Conservation (phyloP, 2,113 vertebrate species). For the Crotalus horridus region DNA sequence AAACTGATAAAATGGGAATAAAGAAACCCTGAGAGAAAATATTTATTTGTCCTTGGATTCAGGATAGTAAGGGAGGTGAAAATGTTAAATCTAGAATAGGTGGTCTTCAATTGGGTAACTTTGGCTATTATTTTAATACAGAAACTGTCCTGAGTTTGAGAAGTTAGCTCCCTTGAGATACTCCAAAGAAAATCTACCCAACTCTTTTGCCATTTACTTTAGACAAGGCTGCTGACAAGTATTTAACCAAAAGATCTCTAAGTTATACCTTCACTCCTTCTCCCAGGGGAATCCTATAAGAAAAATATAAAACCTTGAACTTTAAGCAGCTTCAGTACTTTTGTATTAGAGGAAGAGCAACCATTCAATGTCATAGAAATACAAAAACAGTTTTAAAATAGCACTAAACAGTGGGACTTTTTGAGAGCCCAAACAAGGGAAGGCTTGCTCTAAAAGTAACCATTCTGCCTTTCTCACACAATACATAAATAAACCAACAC, state of each 20-base stretch:
- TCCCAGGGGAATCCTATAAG: not conserved
- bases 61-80: not conserved
- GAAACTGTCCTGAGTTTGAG: not conserved
- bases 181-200: not conserved
- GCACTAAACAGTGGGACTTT: not conserved
- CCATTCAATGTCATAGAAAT: not conserved
- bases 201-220: not conserved
- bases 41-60: not conserved
- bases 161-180: not conserved
- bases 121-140: not conserved
- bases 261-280: not conserved
- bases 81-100: not conserved
- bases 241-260: not conserved
- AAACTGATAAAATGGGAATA: not conserved
- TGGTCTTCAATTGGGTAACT: not conserved
- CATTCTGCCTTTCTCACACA: not conserved
- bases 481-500: not conserved
- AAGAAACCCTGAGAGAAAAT: not conserved
- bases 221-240: not conserved
- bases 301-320: not conserved
- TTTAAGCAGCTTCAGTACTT: not conserved
- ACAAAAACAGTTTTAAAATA: not conserved
- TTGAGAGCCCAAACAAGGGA: not conserved
- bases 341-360: not conserved
- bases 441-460: not conserved